phyloP scores from a whole-genome alignment of 2,888 invertebrate genomes.

The Embidobia sp. region DNA sequence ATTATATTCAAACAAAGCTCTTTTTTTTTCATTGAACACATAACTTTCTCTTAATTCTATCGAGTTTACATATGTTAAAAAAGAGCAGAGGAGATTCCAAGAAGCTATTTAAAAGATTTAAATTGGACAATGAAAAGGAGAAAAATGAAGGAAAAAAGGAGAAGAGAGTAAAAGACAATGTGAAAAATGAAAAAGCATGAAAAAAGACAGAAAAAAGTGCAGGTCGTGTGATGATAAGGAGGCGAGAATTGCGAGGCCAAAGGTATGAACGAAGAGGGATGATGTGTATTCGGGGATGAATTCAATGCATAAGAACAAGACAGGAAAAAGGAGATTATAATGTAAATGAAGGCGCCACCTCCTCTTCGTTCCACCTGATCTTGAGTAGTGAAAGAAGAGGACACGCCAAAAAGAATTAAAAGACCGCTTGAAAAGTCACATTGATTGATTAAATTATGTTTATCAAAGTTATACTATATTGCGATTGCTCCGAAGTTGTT shows the following conservation, averaged over 20 bases:
- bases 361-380: constrained; percentile 67
- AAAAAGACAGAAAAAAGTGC: constrained; percentile 47
- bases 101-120: constrained; percentile 37
- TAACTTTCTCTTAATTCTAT: no score
- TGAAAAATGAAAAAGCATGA: constrained; percentile 24
- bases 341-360: constrained; percentile 75
- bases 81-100: no score
- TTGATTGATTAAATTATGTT: constrained; percentile 35
- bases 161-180: constrained; percentile 15
- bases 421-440: constrained; percentile 20
- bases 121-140: constrained; percentile 23
- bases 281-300: constrained; percentile 55
- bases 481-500: no score
- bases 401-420: constrained; percentile 15
- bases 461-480: constrained; percentile 9
- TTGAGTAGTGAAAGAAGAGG: constrained; percentile 46
- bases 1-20: no score
- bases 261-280: constrained; percentile 36
- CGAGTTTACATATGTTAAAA: no score
- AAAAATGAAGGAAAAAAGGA: background rate
- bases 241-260: constrained; percentile 31
- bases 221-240: constrained; percentile 37
- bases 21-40: no score
- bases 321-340: constrained; percentile 72
- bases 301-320: constrained; percentile 74